These are phyloP conservation scores for Myotis davidii DNA, from an alignment of 2,113 vertebrate genomes.

Conservation along the genomic window DNA sequence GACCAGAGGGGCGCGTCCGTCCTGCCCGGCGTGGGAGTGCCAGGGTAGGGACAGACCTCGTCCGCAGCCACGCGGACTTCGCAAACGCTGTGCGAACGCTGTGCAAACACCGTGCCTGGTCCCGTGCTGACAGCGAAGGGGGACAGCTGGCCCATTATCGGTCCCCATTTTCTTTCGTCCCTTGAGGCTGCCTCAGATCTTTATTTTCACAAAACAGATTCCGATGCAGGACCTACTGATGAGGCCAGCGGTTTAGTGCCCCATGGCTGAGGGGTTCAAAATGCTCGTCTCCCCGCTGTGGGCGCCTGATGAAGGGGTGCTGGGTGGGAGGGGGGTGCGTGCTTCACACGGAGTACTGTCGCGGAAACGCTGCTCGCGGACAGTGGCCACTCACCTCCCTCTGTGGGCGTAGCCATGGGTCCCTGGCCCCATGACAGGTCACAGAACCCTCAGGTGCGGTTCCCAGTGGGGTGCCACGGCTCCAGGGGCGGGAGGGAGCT, in stretches of 20 bases:
- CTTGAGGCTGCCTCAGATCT: not conserved
- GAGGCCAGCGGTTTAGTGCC: not conserved
- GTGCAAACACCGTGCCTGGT: not conserved
- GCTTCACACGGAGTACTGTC: not conserved
- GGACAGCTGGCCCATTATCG: conserved; percentile 11
- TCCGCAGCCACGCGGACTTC: conserved; percentile 22
- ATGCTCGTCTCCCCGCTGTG: not conserved
- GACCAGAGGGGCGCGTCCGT: conserved; percentile 61
- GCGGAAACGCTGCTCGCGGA: not conserved
- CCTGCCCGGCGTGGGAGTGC: conserved; percentile 47
- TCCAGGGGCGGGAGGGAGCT: not conserved
- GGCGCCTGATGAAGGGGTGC: no score
- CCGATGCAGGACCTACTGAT: not conserved
- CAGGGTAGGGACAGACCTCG: conserved; percentile 43
- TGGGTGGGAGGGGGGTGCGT: no score
- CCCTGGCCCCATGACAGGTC: not conserved
- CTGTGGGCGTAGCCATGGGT: not conserved
- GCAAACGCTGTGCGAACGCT: not conserved
- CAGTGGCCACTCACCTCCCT: not conserved
- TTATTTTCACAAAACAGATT: conserved; percentile 2
- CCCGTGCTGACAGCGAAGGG: not conserved
- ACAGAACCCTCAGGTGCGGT: not conserved
- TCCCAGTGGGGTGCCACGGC: not conserved
- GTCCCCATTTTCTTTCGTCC: not conserved
- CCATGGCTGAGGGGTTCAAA: not conserved